Evolutionary conservation across 2,113 vertebrate species (phyloP).

Genomic region (Bujurquina vittata): DNA sequence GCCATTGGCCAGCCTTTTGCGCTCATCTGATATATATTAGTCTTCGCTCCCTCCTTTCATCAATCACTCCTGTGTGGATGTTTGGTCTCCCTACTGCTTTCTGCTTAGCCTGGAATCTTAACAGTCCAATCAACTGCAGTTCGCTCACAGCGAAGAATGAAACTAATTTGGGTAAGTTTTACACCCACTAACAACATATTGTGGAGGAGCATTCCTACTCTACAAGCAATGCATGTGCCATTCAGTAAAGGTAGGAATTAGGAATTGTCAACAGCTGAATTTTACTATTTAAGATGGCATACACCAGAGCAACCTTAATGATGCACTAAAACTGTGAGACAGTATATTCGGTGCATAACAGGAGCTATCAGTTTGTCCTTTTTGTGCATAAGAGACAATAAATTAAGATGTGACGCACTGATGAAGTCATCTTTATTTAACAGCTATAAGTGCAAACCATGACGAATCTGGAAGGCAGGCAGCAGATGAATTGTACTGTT

Average conservation of each 20-base stretch:
- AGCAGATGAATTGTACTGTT: neutral
- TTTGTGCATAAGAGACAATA: neutral
- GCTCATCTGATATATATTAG: slow-evolving; percentile 24
- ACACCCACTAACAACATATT: neutral
- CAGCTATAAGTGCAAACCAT: neutral
- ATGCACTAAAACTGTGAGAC: fast-evolving
- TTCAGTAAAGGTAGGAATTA: fast-evolving
- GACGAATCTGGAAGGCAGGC: neutral
- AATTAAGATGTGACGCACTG: neutral
- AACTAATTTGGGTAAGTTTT: slow-evolving; percentile 29
- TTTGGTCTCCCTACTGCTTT: slow-evolving; percentile 12
- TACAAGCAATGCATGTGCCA: neutral
- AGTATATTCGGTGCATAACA: neutral
- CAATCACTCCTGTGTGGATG: slow-evolving; percentile 24
- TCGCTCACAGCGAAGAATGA: slow-evolving; percentile 5
- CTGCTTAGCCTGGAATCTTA: neutral
- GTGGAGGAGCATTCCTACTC: neutral
- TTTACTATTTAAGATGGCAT: neutral
- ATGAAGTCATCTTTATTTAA: no score
- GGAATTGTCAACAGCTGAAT: neutral
- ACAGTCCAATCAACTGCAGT: neutral
- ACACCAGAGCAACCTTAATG: neutral
- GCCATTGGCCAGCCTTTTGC: slow-evolving; percentile 17
- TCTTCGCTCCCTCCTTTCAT: slow-evolving; percentile 3
- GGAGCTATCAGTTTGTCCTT: neutral